Base-by-base conservation (phyloP, 2,797 vertebrate genomes). In the Sylvia borin region DNA sequence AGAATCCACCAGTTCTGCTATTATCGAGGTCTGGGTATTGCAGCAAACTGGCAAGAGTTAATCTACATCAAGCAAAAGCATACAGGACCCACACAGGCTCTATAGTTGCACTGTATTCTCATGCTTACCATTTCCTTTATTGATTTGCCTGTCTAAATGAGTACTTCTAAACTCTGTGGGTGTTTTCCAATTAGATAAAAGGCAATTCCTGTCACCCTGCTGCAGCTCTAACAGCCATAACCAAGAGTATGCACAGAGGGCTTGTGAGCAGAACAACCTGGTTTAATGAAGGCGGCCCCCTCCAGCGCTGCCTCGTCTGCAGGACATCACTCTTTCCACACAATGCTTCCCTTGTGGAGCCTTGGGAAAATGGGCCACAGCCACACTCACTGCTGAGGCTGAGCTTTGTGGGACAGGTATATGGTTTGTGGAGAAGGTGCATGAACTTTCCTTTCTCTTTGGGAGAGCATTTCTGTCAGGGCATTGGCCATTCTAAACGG, bases 161-260 rank as follows among this genome's bases (percentile, higher is more conserved):
- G 96, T 89, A 93, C 96, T 97, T 97, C 95, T 85, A 92, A 97
- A 93, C 97, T 97, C 97, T 60, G 97, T 97, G 97, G 97, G 98
- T 96, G 97, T 97, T 98, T 98, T 98, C 97, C 98, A 98, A 97
- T 98, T 98, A 98, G 97, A 97, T 96, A 97, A 97, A 97, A 98
- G 97, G 97, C 98, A 98, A 97, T 98, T 98, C 96, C 88, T 95
- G 96, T 97, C 74, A 95, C 96, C 94, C 93, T 78, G 97, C 96
- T 96, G 97, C 95, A 61, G 78, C 85, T 91, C 94, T 96, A 96
- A 97, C 88, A 97, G 96, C 95, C 96, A 92, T 95, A 96, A 96
- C 90, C 92, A 80, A 38, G 96, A 97, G 77, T 65, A 31, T 55
- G 66, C 90, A 84, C 85, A 90, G 95, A 97, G 95, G 95, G 80